Evolutionary conservation across 1,140 invertebrate species (phyloP).

Genomic region (Sitobion miscanthi): DNA sequence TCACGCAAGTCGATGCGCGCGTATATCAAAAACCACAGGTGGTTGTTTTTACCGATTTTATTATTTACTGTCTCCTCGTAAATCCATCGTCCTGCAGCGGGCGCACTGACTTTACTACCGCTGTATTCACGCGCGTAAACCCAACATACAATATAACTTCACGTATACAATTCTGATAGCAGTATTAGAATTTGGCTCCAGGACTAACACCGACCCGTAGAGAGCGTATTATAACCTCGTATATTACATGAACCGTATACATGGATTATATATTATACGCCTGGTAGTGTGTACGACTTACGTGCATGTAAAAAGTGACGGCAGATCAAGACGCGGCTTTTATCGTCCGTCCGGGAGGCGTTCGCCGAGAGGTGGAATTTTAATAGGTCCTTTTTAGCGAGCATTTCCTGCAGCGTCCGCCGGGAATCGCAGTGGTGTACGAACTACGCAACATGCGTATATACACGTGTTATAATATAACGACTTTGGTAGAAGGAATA

Average conservation of each 20-base stretch:
- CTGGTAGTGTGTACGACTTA: no score
- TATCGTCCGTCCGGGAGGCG: neutral
- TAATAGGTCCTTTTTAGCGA: neutral
- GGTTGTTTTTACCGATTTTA: constrained; percentile 8
- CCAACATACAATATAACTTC: neutral
- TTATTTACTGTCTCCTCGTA: neutral
- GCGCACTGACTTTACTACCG: neutral
- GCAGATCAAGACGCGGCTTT: neutral
- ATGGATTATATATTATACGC: no score
- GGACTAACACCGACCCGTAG: neutral
- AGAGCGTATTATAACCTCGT: neutral
- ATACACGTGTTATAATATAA: neutral
- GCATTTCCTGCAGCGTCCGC: neutral
- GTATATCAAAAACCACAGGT: constrained; percentile 19
- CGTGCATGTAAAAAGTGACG: neutral
- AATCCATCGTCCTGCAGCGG: neutral
- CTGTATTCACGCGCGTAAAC: neutral
- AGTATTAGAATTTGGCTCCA: neutral
- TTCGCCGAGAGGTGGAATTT: neutral
- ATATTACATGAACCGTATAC: neutral
- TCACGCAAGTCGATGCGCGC: neutral
- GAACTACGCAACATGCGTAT: neutral
- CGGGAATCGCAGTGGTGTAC: neutral
- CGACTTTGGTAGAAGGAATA: neutral
- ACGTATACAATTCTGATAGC: neutral